These are phyloP conservation scores for Cebidichthys violaceus DNA, from an alignment of 2,113 vertebrate genomes.

Conservation along the genomic window DNA sequence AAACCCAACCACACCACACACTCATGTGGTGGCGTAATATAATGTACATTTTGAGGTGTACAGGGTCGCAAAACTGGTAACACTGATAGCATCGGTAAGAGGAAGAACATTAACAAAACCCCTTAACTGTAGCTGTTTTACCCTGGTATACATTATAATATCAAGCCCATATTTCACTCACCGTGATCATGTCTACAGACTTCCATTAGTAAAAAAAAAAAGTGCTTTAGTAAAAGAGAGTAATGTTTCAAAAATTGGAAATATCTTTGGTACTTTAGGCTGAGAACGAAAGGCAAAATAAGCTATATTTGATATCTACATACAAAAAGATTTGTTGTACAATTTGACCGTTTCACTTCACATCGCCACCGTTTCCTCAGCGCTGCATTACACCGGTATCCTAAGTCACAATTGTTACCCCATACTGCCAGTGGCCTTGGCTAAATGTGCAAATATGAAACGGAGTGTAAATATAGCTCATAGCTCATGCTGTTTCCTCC, in stretches of 20 bases:
- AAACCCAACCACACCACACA: constrained; percentile 51
- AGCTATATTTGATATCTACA: neutral
- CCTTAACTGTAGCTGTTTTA: neutral
- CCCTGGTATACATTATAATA: neutral
- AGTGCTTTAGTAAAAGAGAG: neutral
- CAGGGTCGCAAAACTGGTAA: constrained; percentile 11
- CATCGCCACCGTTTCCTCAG: neutral
- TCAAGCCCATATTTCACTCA: neutral
- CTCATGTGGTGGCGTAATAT: neutral
- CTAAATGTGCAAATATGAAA: constrained; percentile 68
- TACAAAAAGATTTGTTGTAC: neutral
- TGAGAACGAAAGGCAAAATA: neutral
- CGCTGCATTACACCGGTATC: neutral
- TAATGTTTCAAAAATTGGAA: neutral
- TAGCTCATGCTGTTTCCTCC: constrained; percentile 76
- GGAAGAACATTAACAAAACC: neutral
- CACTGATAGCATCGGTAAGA: neutral
- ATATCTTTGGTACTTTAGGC: neutral
- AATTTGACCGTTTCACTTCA: constrained; percentile 6
- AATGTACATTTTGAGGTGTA: constrained; percentile 34
- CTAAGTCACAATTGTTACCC: constrained; percentile 36
- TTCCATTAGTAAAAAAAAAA: neutral
- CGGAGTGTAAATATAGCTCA: constrained; percentile 75
- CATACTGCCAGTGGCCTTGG: constrained; percentile 59
- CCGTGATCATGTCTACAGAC: neutral